phyloP scores from a whole-genome alignment of 2,797 vertebrate genomes.

The Otus scops region DNA sequence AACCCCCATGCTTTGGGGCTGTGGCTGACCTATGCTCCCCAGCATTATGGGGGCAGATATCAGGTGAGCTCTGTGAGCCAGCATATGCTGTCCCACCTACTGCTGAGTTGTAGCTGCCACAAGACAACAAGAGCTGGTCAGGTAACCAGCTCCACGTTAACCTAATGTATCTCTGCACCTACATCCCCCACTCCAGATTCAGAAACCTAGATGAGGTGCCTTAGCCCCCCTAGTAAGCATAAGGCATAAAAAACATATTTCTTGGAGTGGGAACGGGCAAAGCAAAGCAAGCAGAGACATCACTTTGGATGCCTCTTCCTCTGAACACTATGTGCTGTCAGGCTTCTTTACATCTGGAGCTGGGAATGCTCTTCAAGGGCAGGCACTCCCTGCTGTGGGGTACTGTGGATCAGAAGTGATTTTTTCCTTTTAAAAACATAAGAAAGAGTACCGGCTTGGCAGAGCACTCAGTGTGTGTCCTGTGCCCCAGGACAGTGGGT shows the following conservation, averaged over 20 bases:
- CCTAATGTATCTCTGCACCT: not conserved
- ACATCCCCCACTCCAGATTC: rapidly evolving
- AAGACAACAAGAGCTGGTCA: not conserved
- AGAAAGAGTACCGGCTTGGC: not conserved
- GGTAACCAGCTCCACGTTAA: not conserved
- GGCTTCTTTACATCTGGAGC: not conserved
- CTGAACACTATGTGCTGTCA: not conserved
- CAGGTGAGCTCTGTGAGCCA: not conserved
- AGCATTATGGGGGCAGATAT: not conserved
- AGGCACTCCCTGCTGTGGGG: not conserved
- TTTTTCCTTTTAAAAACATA: not conserved
- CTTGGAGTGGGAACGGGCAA: not conserved
- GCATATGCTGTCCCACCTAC: not conserved
- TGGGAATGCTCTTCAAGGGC: not conserved
- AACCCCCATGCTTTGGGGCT: not conserved
- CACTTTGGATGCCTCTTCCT: not conserved
- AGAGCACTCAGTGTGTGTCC: rapidly evolving
- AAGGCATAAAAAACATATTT: not conserved
- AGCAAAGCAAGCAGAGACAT: not conserved
- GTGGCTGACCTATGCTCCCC: not conserved
- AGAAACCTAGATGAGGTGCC: not conserved
- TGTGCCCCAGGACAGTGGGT: not conserved
- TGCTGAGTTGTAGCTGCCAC: not conserved
- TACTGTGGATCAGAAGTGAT: not conserved
- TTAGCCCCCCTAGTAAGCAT: not conserved